Percentiles rank a stretch among this genome's conserved stretches.
These are phyloP conservation scores for Archaeoteleia sp. DNA, from an alignment of 2,888 invertebrate genomes.

Conservation along the genomic window DNA sequence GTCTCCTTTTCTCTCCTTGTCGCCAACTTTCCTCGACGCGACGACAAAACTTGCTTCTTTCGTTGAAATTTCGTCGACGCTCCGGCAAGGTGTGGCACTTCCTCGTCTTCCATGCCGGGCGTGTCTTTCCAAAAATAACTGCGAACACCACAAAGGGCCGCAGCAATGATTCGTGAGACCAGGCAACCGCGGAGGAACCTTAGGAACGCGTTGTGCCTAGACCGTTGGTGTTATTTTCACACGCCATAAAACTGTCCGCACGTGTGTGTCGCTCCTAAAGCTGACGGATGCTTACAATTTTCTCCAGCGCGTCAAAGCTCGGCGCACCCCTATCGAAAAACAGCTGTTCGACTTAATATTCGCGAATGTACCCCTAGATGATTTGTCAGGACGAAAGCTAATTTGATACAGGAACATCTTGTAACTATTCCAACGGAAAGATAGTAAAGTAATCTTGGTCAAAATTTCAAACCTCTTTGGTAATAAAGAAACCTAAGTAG, in stretches of 20 bases:
- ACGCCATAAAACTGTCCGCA: conserved; percentile 68
- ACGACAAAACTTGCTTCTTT: not conserved
- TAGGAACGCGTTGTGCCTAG: no score
- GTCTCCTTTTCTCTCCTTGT: not conserved
- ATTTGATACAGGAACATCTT: no score
- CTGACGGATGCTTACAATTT: conserved; percentile 21
- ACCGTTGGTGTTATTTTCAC: conserved; percentile 60
- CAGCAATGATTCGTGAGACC: conserved; percentile 17
- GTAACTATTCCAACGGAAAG: no score
- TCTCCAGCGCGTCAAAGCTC: no score
- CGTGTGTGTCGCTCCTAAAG: conserved; percentile 54
- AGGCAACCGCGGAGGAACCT: no score
- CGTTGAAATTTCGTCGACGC: conserved; percentile 34
- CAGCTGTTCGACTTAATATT: no score
- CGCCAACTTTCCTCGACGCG: conserved; percentile 38
- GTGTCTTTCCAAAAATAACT: conserved; percentile 31
- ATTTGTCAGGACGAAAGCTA: no score
- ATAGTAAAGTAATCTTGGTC: no score
- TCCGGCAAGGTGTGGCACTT: conserved; percentile 47
- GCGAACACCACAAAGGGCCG: conserved; percentile 23
- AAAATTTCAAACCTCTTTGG: no score
- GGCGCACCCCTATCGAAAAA: no score
- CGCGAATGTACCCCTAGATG: no score
- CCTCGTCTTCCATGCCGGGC: conserved; percentile 29
- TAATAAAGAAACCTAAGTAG: no score